phyloP scores from a whole-genome alignment of 1,140 invertebrate species.

The Brachionus sp. region DNA sequence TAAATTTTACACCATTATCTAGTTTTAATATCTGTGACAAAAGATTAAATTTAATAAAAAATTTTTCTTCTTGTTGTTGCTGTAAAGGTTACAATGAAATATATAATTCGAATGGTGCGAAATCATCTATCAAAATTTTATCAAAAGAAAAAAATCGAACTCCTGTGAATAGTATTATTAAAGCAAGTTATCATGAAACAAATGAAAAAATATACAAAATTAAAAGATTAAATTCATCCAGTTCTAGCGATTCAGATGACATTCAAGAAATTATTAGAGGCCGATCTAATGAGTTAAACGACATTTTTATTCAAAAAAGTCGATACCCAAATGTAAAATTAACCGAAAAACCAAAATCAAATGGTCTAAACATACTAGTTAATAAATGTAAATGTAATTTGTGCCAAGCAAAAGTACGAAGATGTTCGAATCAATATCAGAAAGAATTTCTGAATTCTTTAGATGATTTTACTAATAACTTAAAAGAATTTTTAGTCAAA shows the following conservation, averaged over 20 bases:
- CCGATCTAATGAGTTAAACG: neutral
- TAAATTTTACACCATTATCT: neutral
- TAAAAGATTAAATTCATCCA: neutral
- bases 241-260: slow-evolving; percentile 12
- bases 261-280: neutral
- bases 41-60: neutral
- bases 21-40: neutral
- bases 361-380: neutral
- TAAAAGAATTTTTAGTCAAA: slow-evolving; percentile 25
- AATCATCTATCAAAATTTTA: neutral
- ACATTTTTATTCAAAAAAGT: neutral
- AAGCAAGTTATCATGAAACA: neutral
- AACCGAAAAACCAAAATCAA: neutral
- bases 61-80: neutral
- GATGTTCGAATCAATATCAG: neutral
- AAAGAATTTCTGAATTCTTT: neutral
- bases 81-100: neutral
- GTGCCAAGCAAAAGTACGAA: neutral
- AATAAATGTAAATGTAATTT: slow-evolving; percentile 9
- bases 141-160: neutral
- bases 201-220: neutral
- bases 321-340: neutral
- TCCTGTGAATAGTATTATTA: neutral
- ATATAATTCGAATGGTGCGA: neutral
- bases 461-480: slow-evolving; percentile 5